Base-by-base conservation (phyloP, 2,797 vertebrate genomes). In the Liasis olivaceus region DNA sequence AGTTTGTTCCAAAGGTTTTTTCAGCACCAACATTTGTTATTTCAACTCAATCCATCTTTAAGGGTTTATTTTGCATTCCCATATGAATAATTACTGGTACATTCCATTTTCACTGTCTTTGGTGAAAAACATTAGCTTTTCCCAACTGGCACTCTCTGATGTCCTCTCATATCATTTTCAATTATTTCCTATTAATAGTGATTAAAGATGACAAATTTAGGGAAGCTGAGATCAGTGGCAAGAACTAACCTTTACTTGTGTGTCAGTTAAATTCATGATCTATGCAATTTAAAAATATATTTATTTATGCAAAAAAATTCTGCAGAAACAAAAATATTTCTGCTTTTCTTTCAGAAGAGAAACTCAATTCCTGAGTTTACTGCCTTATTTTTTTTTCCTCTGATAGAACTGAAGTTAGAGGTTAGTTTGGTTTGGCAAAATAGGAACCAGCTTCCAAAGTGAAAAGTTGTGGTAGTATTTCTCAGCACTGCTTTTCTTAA, bases 281-380 rank as follows among this genome's bases (percentile, higher is more conserved):
- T 81, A 90, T 36, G 89, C 1, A 72, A 42, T 95, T 96, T 94
- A 77, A 95, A 95, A 93, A 95, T 91, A 90, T 13, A 92, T 59
- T 91, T 95, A 93, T 89, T 89, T 92, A 66, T 22, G 36, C 7
- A 89, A 94, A 95, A 94, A 91, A 42, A 85, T 58, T 20, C 72
- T 92, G 89, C 90, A 28, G 56, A 69, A 58, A 63, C 69, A 62
- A 94, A 88, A 94, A 94, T 92, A 94, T 56, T 91, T 69, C 42
- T 89, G 93, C 58, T 92, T 89, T 93, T 96, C 66, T 94, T 94
- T 95, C 94, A 60, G 47, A 95, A 97, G 94, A 96, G 95, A 96
- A 96, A 95, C 92, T 93, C 95, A 95, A 28, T 47, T 89, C 60
- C 91, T 93, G 31, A 36, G 90, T 96, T 97, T 96, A 97, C 89